Evolutionary conservation across 2,113 vertebrate species (phyloP), one percentile per base, ranked within the genome.

Genomic region (Chelonoidis abingdonii): DNA sequence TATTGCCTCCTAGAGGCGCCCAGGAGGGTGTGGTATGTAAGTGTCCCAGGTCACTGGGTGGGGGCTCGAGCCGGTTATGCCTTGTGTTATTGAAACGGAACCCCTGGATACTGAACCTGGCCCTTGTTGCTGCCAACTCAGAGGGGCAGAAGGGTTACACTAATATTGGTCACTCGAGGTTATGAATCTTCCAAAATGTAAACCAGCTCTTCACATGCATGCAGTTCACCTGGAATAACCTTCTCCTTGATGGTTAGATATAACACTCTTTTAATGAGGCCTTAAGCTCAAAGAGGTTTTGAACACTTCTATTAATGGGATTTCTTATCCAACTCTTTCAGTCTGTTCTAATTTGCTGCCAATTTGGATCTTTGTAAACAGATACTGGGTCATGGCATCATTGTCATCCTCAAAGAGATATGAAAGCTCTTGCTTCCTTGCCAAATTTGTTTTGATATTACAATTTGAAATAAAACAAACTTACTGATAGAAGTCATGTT

Each of bases 131-230:
- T n/a, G n/a, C n/a, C n/a, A n/a, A n/a, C n/a, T n/a, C n/a, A n/a
- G n/a, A n/a, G n/a, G n/a, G n/a, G n/a, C n/a, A n/a, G n/a, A n/a
- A n/a, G n/a, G n/a, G n/a, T n/a, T n/a, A n/a, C n/a, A n/a, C n/a
- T 93, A 82, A 22, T 84, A 80, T 93, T 90, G 93, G 27, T 80
- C 95, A 41, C 56, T 47, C 10, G 41, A 62, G 76, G 54, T 57
- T 31, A 79, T 0, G 0, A 59, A 49, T 17, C 78, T 44, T 86
- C 81, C 31, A 84, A n/a, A 83, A 91, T 82, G 80, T 84, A 91
- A 94, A 95, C 93, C 56, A 52, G 24, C 35, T 35, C 86, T 52
- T 25, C 59, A 88, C 52, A 90, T 93, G 16, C 83, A 86, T 16
- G 56, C 27, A 92, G 49, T 38, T 92, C 54, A 86, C 2, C 5